Evolutionary conservation across 2,113 vertebrate genomes (phyloP).

Genomic region (Tragelaphus strepsiceros): DNA sequence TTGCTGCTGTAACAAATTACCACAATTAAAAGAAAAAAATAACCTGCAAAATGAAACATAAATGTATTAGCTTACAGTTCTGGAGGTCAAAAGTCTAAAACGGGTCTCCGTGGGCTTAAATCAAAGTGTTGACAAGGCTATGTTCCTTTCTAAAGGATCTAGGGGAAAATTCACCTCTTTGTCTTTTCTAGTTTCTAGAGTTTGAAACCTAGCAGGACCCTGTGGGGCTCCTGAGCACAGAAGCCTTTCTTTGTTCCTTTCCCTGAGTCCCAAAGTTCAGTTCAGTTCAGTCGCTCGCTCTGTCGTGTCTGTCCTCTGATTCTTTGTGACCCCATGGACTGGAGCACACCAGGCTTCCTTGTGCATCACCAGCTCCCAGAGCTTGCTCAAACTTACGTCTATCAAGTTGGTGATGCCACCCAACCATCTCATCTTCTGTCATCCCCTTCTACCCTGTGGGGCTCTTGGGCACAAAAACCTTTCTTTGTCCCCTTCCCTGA

Average conservation of each 20-base stretch:
- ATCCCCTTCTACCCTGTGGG: neutral
- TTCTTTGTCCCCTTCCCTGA: neutral
- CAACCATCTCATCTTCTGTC: neutral
- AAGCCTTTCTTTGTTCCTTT: neutral
- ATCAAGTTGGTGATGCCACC: neutral
- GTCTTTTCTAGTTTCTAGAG: neutral
- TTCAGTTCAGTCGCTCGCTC: neutral
- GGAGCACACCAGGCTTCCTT: neutral
- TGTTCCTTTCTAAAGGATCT: neutral
- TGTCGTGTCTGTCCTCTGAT: rapidly evolving
- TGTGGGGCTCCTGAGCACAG: neutral
- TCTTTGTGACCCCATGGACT: neutral
- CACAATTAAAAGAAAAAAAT: neutral
- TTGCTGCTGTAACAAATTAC: neutral
- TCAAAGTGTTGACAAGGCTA: neutral
- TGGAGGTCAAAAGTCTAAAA: neutral
- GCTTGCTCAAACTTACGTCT: neutral
- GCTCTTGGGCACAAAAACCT: neutral
- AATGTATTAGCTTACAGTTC: neutral
- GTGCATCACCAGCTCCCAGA: neutral
- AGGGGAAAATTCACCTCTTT: neutral
- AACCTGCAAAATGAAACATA: neutral
- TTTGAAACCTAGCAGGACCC: neutral
- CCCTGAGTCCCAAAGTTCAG: neutral
- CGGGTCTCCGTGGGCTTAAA: neutral